These are phyloP conservation scores for Pteropus alecto DNA, from an alignment of 2,113 vertebrate genomes.

Conservation along the genomic window DNA sequence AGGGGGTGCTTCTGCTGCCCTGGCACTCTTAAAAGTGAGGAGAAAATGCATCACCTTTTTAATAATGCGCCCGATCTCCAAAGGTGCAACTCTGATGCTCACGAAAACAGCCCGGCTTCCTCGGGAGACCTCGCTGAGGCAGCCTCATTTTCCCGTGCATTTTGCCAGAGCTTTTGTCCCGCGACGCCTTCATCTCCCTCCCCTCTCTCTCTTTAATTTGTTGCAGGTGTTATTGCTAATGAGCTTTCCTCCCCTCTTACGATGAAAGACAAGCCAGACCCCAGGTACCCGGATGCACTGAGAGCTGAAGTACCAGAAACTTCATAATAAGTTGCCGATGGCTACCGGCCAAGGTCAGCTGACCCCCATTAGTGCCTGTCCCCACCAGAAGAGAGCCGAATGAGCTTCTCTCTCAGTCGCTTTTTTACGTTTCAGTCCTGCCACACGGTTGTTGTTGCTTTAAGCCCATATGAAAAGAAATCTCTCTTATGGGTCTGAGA, in stretches of 20 bases:
- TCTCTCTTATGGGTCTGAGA: conserved; percentile 42
- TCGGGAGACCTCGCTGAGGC: conserved; percentile 54
- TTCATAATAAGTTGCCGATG: conserved; percentile 24
- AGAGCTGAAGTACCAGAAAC: conserved; percentile 66
- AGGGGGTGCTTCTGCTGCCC: background rate
- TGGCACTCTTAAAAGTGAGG: background rate
- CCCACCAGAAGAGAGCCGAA: background rate
- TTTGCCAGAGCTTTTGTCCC: conserved; percentile 65
- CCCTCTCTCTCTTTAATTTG: conserved; percentile 65
- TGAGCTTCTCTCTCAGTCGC: background rate
- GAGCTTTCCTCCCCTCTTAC: conserved; percentile 60
- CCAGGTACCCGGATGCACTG: conserved; percentile 59
- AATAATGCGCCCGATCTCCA: background rate
- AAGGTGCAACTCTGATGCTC: conserved; percentile 6
- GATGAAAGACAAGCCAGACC: conserved; percentile 60
- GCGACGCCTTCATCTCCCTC: background rate
- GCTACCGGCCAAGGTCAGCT: conserved; percentile 57
- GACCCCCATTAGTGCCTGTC: background rate
- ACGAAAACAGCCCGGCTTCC: conserved; percentile 52
- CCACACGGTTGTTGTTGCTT: background rate
- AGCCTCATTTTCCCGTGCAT: conserved; percentile 58
- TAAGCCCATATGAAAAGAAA: conserved; percentile 47
- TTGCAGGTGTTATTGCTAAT: conserved; percentile 79
- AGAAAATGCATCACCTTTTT: background rate
- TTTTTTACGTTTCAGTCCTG: background rate